phyloP scores from a whole-genome alignment of 2,113 vertebrate genomes.

The pig (Sus scrofa) region DNA sequence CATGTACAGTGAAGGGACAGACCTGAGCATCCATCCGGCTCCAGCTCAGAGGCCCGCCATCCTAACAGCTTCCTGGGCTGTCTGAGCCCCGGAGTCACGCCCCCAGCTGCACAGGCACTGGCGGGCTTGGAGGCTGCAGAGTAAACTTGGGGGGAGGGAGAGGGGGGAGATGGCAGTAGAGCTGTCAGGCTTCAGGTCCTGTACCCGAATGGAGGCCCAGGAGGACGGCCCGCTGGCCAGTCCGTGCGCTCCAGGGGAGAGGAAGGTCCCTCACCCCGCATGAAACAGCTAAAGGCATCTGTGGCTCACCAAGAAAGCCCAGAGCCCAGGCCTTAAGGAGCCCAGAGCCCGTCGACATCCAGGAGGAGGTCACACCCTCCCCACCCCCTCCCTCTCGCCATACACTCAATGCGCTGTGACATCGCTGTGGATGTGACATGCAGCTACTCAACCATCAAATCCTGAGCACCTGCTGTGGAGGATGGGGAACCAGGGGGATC shows the following conservation, averaged over 20 bases:
- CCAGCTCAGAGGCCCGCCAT: not conserved
- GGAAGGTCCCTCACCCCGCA: not conserved
- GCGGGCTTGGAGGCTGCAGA: not conserved
- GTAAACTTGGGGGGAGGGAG: not conserved
- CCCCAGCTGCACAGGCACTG: not conserved
- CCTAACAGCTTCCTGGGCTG: not conserved
- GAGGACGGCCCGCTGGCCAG: not conserved
- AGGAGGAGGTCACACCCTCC: not conserved
- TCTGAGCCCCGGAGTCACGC: not conserved
- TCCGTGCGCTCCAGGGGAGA: not conserved
- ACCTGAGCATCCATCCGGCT: not conserved
- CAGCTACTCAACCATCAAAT: not conserved
- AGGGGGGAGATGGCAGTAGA: not conserved
- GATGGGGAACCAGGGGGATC: not conserved
- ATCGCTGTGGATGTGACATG: not conserved
- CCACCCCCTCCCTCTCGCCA: fast-evolving
- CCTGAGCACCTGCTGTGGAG: not conserved
- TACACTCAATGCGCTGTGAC: not conserved
- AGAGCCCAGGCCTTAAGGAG: not conserved
- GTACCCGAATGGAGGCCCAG: not conserved
- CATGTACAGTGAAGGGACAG: not conserved
- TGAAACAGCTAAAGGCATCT: not conserved
- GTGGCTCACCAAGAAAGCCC: not conserved
- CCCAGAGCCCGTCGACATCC: not conserved
- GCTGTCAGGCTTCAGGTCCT: not conserved